Base-by-base conservation (phyloP, 2,888 invertebrate species). In the Phyto melanocephala region DNA sequence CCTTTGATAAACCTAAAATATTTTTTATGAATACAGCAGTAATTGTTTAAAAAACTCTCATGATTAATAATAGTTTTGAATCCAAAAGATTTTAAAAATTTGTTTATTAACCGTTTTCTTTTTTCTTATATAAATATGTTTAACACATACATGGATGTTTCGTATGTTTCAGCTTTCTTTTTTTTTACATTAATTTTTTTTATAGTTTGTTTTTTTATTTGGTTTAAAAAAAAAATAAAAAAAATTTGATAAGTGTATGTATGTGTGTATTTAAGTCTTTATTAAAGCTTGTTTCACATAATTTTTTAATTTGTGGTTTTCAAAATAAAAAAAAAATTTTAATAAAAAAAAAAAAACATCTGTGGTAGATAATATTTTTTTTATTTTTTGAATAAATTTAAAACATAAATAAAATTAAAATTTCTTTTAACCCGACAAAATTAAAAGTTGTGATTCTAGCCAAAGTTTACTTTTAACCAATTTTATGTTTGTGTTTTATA, bases 221-320 rank as follows among this genome's bases (percentile, higher is more conserved):
- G 15, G 17, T 15, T 8, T 37, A 78, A 63, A 10, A 65, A 52
- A 24, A 56, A 71, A 40, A 58, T 60, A 67, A 54, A 56, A 63
- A 70, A 37, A 63, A 63, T 37, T 68, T 56, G 50, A 76, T 45
- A 68, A 70, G 20, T 63, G 37, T 76, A 45, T 62, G 35, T 63
- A 60, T 80, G 76, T 80, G 76, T 72, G 56, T 79, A 17, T 65
- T 72, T 75, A 79, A 83, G 83, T 83, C 80, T 82, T 84, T 77
- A 74, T 82, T 84, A 84, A 84, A 84, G 84, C 80, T 84, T 82
- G 40, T 68, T 79, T 79, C 76, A 65, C 76, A 67, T 45, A 74
- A 33, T 62, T 47, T 20, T 63, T 68, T 58, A 22, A 58, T 15
- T 77, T 60, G 58, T n/a, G 54, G n/a, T 71, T 65, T 72, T 63